Evolutionary conservation across 2,888 invertebrate genomes (phyloP), one percentile per base, ranked within the genome.

Genomic region (Pogonocherus hispidulus): DNA sequence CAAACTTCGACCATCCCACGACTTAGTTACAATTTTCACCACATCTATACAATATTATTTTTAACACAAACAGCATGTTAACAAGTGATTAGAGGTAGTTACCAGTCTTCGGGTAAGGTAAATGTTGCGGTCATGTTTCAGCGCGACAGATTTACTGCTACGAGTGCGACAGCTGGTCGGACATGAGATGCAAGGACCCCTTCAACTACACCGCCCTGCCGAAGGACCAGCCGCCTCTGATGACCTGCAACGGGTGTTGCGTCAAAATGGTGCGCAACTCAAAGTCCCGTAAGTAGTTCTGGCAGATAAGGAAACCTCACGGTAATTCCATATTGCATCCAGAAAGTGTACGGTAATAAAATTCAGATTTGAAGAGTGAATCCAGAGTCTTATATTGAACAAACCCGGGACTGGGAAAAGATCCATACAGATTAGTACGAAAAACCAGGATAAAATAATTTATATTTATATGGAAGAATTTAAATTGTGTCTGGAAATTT

Each of bases 261-360:
- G 96, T 97, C 69, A 97, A 97, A 88, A 96, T 97, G 94, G 96
- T 97, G 81, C 92, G 96, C 75, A 94, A 96, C 85, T 92, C 94
- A 67, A 94, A 93, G 87, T 93, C 94, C 86, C 91, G 96, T 96
- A 84, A 94, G 94, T 92, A 16, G 4, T 3, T 27, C 27, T 8
- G 8, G 27, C 27, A 8, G n/a, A n/a, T n/a, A n/a, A n/a, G n/a
- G n/a, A n/a, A n/a, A n/a, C n/a, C n/a, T n/a, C n/a, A 27, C 8
- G 27, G 27, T 27, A 27, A 27, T 27, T 27, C 8, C 27, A 27
- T 27, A 27, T 3, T n/a, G n/a, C n/a, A n/a, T n/a, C n/a, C n/a
- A n/a, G n/a, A n/a, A n/a, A n/a, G n/a, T n/a, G n/a, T n/a, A n/a
- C n/a, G n/a, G n/a, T n/a, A n/a, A n/a, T n/a, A n/a, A n/a, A n/a